These are phyloP conservation scores for Catocala fraxini DNA, from an alignment of 2,888 invertebrate species.

Conservation along the genomic window DNA sequence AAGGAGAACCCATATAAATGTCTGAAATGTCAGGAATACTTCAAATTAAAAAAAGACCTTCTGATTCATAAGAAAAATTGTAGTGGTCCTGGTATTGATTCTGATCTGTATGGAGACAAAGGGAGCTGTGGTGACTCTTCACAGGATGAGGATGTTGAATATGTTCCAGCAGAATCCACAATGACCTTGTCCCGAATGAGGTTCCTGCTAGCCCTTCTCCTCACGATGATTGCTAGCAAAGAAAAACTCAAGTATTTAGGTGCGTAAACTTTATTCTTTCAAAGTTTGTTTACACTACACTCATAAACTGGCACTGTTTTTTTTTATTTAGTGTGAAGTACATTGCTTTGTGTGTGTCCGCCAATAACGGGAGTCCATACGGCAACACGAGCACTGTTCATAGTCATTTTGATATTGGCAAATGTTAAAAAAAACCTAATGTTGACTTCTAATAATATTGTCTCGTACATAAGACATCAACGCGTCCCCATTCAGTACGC, in stretches of 20 bases:
- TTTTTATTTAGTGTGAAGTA: conserved; percentile 67
- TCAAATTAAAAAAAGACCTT: conserved; percentile 92
- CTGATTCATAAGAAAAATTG: conserved; percentile 89
- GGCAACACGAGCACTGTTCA: conserved; percentile 56
- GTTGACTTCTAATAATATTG: conserved; percentile 38
- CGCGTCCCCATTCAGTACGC: conserved; percentile 65
- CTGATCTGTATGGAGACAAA: conserved; percentile 21
- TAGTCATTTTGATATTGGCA: conserved; percentile 51
- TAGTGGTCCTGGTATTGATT: conserved; percentile 68
- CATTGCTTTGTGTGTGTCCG: conserved; percentile 83
- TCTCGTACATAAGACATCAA: conserved; percentile 76
- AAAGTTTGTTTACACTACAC: conserved; percentile 62
- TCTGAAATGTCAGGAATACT: conserved; percentile 90
- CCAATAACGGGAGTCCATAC: conserved; percentile 72
- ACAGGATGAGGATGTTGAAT: conserved; percentile 8
- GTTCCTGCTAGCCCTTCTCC: conserved; percentile 92
- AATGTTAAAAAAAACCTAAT: conserved; percentile 30
- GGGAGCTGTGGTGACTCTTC: background rate
- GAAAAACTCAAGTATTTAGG: conserved; percentile 93
- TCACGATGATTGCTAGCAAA: conserved; percentile 94
- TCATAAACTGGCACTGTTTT: conserved; percentile 72
- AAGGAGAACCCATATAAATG: conserved; percentile 93
- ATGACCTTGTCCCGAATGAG: conserved; percentile 93
- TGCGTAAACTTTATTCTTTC: conserved; percentile 81
- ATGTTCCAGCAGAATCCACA: conserved; percentile 65